phyloP scores from a whole-genome alignment of 2,113 vertebrate genomes.

The Chlorocebus sabaeus region DNA sequence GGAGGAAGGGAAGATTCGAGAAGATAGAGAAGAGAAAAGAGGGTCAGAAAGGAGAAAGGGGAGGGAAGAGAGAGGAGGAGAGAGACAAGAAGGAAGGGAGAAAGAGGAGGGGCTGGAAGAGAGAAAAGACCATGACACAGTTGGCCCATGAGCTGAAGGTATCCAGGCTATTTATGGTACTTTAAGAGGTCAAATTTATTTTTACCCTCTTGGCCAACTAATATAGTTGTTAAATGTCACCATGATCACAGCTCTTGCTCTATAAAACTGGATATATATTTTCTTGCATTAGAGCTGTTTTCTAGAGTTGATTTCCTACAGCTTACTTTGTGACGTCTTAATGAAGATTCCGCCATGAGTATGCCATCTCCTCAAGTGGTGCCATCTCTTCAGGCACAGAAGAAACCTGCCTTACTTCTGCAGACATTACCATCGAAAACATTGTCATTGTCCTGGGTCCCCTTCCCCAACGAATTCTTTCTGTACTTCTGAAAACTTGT shows the following conservation, averaged over 20 bases:
- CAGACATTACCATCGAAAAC: neutral
- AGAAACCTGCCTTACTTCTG: neutral
- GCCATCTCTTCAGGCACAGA: neutral
- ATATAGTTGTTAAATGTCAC: neutral
- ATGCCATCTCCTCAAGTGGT: neutral
- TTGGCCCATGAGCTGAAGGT: neutral
- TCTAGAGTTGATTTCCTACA: neutral
- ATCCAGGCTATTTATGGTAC: neutral
- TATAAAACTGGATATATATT: neutral
- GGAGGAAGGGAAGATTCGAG: neutral
- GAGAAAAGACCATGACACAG: neutral
- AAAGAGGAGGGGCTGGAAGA: neutral
- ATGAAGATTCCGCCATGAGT: neutral
- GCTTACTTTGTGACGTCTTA: neutral
- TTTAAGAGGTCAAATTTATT: neutral
- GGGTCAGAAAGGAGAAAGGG: neutral
- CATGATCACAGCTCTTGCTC: neutral
- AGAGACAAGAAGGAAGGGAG: neutral
- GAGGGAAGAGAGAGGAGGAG: neutral
- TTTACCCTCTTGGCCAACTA: constrained; percentile 11
- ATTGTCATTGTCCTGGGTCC: neutral
- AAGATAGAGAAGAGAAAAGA: neutral
- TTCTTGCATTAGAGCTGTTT: neutral
- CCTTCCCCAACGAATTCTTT: neutral
- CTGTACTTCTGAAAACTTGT: neutral